Base-by-base conservation (phyloP, 2,797 vertebrate genomes). In the Enteromius paludinosus region DNA sequence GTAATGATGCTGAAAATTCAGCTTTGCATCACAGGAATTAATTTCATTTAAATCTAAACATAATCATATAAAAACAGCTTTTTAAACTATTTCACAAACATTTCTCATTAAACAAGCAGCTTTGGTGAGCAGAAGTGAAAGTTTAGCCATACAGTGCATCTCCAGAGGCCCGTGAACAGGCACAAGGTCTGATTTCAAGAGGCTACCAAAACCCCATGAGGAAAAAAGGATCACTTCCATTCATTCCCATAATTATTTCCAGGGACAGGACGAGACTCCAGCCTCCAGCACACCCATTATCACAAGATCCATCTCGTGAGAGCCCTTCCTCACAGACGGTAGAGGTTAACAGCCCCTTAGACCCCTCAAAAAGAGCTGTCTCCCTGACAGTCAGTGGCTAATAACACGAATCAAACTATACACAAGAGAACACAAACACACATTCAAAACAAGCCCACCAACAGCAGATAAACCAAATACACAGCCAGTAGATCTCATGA, bases 271-370 rank as follows among this genome's bases (percentile, higher is more conserved):
- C 2, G 41, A 69, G 25, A 81, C 72, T 45, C 18, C 35, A 43
- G 23, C 73, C 47, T 33, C 54, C 1, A 33, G 70, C 25, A 25
- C 52, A 54, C 25, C 35, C 35, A 59, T 62, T 33, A 47, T 52
- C 45, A 59, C 62, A 75, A 52, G 79, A 61, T 56, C 5, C 66
- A 77, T 84, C 61, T 81, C 64, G 72, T 89, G 91, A 92, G 92
- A 92, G 79, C 86, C 88, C 90, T 93, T 59, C 85, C 87, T 89
- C 86, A 89, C 81, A 79, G 91, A 87, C 87, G 82, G 87, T 81
- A 61, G 79, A 3, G 82, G 66, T 41, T 92, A 90, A 92, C 79
- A 88, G 89, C 77, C 47, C 47, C 59, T n/a, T 17, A 64, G 38
- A 66, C 73, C 30, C 15, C 59, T 33, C 25, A 47, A 41, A 66